Evolutionary conservation across 2,797 vertebrate genomes (phyloP).

Genomic region (Schizothorax lantsangensis): DNA sequence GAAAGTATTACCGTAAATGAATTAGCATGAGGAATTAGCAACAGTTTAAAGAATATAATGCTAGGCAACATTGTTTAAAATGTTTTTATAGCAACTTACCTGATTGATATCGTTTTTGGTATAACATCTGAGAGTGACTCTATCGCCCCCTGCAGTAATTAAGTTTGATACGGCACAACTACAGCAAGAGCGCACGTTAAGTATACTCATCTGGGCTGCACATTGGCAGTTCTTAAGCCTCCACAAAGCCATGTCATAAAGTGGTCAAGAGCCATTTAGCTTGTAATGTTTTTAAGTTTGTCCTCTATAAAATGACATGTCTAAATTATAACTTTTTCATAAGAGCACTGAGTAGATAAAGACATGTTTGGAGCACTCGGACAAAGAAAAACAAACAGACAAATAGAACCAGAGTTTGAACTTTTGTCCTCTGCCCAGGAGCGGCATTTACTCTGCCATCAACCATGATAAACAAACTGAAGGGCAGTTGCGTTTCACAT

Average conservation of each 20-base stretch:
- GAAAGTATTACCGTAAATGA: background rate
- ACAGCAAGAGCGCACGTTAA: background rate
- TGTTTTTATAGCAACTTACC: background rate
- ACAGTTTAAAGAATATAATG: background rate
- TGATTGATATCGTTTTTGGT: background rate
- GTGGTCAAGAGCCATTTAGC: conserved; percentile 23
- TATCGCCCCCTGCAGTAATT: background rate
- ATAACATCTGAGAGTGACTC: background rate
- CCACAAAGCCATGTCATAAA: conserved; percentile 35
- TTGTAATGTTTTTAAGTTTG: conserved; percentile 41
- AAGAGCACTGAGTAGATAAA: conserved; percentile 43
- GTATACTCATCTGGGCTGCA: background rate
- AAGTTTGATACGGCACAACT: background rate
- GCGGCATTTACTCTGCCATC: conserved; percentile 59
- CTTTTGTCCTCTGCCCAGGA: conserved; percentile 69
- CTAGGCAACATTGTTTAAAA: background rate
- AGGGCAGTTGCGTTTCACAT: conserved; percentile 71
- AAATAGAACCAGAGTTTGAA: conserved; percentile 63
- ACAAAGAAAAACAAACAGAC: conserved; percentile 59
- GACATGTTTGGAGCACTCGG: conserved; percentile 27
- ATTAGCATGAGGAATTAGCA: background rate
- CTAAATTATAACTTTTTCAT: conserved; percentile 48
- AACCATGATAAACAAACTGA: conserved; percentile 68
- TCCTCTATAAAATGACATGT: conserved; percentile 35
- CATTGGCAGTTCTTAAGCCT: background rate